Evolutionary conservation across 1,140 invertebrate species (phyloP).

Genomic region (Aricia agestis): DNA sequence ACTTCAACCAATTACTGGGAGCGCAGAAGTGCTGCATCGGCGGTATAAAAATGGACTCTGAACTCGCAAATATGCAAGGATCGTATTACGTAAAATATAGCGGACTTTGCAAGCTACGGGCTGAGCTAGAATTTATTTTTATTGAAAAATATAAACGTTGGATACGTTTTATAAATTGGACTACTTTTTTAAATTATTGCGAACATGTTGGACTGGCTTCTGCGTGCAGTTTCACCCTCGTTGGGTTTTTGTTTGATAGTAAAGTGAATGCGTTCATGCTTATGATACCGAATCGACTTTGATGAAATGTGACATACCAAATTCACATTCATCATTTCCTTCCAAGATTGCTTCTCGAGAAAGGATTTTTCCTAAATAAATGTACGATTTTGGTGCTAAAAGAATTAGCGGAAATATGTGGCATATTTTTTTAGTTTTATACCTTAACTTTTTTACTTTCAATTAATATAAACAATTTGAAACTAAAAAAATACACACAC

Average conservation of each 20-base stretch:
- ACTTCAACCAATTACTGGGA: constrained; percentile 69
- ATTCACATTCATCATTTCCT: too few relatives aligned
- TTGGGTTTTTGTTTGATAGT: not conserved
- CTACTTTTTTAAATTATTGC: constrained; percentile 20
- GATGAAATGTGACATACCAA: too few relatives aligned
- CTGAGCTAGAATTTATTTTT: constrained; percentile 41
- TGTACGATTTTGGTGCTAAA: too few relatives aligned
- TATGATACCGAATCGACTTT: not conserved
- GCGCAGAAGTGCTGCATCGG: constrained; percentile 64
- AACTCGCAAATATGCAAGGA: constrained; percentile 62
- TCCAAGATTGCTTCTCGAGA: too few relatives aligned
- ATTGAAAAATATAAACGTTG: constrained; percentile 32
- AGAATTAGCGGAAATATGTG: too few relatives aligned
- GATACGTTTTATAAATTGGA: constrained; percentile 19
- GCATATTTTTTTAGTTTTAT: too few relatives aligned
- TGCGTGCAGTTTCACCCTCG: not conserved
- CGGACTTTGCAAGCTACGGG: constrained; percentile 30
- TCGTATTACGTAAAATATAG: constrained; percentile 52
- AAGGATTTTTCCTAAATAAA: too few relatives aligned
- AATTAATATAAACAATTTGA: too few relatives aligned
- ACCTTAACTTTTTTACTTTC: too few relatives aligned
- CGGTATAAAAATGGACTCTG: constrained; percentile 61
- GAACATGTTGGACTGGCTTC: not conserved
- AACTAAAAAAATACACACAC: not conserved
- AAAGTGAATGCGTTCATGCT: not conserved